Evolutionary conservation across 2,888 invertebrate species (phyloP).

Genomic region (Caenorhabditis sp.): DNA sequence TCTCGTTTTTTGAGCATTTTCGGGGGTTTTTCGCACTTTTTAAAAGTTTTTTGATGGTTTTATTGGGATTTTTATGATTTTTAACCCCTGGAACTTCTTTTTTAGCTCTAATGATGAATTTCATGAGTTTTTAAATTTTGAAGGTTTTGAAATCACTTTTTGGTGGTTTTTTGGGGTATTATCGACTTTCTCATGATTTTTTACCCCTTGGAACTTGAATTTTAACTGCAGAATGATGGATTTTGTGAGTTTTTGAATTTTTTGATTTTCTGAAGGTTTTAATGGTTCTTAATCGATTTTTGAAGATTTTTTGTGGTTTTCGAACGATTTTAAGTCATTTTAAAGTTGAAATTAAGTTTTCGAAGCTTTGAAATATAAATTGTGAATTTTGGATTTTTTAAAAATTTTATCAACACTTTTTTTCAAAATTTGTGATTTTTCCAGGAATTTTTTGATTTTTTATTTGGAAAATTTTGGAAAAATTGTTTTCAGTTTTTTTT

Average conservation of each 20-base stretch:
- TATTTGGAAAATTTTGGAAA: no score
- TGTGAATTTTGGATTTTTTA: not conserved
- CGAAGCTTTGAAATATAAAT: not conserved
- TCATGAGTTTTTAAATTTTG: not conserved
- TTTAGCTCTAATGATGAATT: not conserved
- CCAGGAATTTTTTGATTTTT: no score
- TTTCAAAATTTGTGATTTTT: no score
- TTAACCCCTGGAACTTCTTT: not conserved
- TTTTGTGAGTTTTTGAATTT: not conserved
- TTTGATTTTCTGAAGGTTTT: not conserved
- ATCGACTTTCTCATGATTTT: not conserved
- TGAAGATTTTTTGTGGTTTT: not conserved
- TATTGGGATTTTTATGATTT: not conserved
- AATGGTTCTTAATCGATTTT: no score
- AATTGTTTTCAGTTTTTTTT: no score
- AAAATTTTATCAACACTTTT: not conserved
- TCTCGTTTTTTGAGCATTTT: constrained; percentile 8
- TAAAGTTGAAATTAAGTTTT: no score
- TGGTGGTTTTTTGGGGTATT: no score
- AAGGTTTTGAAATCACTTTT: not conserved
- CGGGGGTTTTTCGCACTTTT: not conserved
- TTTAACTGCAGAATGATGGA: not conserved
- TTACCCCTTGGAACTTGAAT: not conserved
- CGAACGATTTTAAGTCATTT: no score
- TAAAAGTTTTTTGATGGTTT: not conserved